phyloP scores from a whole-genome alignment of 2,797 vertebrate species.

The Anguilla obscura region DNA sequence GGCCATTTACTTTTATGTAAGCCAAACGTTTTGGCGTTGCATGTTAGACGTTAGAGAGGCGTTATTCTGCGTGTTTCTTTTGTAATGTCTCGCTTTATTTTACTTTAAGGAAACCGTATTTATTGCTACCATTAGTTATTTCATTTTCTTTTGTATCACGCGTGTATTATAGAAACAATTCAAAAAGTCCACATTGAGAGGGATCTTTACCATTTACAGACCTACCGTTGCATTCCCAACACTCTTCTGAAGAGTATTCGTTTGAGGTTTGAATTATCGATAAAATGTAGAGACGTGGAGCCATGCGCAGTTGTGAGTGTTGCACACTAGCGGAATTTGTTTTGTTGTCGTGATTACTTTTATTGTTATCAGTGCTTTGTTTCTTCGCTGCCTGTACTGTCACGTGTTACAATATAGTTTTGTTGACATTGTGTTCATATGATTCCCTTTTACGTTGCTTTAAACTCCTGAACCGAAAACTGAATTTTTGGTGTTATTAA shows the following conservation, averaged over 20 bases:
- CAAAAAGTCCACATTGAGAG: neutral
- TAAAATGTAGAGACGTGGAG: neutral
- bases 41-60: neutral
- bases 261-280: neutral
- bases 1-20: slow-evolving; percentile 14
- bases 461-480: neutral
- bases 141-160: neutral
- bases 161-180: neutral
- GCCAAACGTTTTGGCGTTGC: neutral
- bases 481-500: neutral
- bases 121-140: neutral
- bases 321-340: neutral
- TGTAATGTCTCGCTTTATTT: neutral
- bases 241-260: neutral
- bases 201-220: neutral
- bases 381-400: neutral
- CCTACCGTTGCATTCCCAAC: neutral
- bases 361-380: neutral
- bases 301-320: neutral
- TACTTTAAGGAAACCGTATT: neutral
- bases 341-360: neutral
- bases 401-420: neutral
- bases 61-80: neutral
- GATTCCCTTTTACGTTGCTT: neutral
- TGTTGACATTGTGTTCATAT: neutral